These are phyloP conservation scores for Trichomycterus rosablanca DNA, from an alignment of 2,113 vertebrate species.

Conservation along the genomic window DNA sequence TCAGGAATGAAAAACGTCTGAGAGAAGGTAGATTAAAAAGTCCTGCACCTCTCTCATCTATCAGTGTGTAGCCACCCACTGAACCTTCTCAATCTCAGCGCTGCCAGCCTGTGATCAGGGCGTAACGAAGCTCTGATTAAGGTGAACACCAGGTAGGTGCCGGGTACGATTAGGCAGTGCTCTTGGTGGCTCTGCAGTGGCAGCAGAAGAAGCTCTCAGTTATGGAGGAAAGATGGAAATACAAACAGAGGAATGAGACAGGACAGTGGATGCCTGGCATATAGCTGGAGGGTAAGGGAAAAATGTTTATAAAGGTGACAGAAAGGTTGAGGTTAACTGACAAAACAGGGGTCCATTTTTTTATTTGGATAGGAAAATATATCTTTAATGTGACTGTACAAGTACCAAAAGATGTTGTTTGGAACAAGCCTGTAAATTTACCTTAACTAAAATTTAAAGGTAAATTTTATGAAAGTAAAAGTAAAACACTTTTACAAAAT, in stretches of 20 bases:
- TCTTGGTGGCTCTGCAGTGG: constrained; percentile 3
- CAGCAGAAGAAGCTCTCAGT: constrained; percentile 31
- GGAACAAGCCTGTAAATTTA: too few relatives aligned
- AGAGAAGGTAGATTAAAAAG: constrained; percentile 3
- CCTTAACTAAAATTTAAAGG: too few relatives aligned
- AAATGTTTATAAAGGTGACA: constrained; percentile 38
- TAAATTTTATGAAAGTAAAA: too few relatives aligned
- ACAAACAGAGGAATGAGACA: not conserved
- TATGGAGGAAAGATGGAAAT: not conserved
- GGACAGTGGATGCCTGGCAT: not conserved
- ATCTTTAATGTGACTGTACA: too few relatives aligned
- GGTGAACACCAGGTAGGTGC: constrained; percentile 34
- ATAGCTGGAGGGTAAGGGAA: not conserved
- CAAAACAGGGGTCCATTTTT: too few relatives aligned
- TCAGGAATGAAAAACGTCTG: not conserved
- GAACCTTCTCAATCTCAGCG: not conserved
- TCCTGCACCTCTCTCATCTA: too few relatives aligned
- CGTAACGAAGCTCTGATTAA: constrained; percentile 40
- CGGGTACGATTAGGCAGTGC: constrained; percentile 37
- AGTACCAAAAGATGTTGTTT: too few relatives aligned
- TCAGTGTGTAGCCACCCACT: too few relatives aligned
- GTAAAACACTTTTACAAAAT: too few relatives aligned
- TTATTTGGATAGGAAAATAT: too few relatives aligned
- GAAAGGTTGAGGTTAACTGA: constrained; percentile 52
- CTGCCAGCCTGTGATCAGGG: constrained; percentile 28